Conservation (phyloP, 2,113 vertebrate genomes). For the Ancistrus triradiatus region DNA sequence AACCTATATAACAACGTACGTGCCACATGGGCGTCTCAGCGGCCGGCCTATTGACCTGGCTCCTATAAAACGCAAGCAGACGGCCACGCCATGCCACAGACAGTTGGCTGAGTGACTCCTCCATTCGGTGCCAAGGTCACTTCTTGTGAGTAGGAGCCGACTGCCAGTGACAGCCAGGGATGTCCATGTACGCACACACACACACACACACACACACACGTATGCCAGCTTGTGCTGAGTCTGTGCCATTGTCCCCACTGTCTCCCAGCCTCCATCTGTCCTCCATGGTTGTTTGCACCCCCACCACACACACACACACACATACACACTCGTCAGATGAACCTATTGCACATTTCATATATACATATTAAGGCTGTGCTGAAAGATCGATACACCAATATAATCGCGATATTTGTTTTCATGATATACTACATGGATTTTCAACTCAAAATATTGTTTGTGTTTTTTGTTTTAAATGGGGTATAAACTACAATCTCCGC, state of each 20-base stretch:
- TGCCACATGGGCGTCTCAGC: slow-evolving; percentile 36
- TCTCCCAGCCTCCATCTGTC: slow-evolving; percentile 77
- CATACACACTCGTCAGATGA: slow-evolving; percentile 21
- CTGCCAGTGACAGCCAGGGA: not conserved
- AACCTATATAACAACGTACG: slow-evolving; percentile 45
- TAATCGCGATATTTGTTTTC: too few relatives aligned
- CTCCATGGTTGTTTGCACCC: slow-evolving; percentile 46
- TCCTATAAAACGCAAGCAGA: slow-evolving; percentile 53
- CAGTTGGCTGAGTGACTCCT: slow-evolving; percentile 65
- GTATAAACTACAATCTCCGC: too few relatives aligned
- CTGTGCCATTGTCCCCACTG: slow-evolving; percentile 72
- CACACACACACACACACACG: slow-evolving; percentile 52
- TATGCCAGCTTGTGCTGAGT: slow-evolving; percentile 58
- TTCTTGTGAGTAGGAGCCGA: not conserved
- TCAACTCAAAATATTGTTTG: too few relatives aligned
- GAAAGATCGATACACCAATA: too few relatives aligned
- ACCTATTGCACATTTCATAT: too few relatives aligned
- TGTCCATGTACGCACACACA: slow-evolving; percentile 28
- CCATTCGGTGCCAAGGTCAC: slow-evolving; percentile 1
- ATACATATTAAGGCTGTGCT: too few relatives aligned
- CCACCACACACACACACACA: slow-evolving; percentile 32
- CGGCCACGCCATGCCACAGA: slow-evolving; percentile 53
- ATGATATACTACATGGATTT: too few relatives aligned
- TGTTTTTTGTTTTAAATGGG: too few relatives aligned
- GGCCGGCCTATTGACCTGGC: slow-evolving; percentile 48